phyloP scores from a whole-genome alignment of 2,797 vertebrate species.

The Delichon dasypus region DNA sequence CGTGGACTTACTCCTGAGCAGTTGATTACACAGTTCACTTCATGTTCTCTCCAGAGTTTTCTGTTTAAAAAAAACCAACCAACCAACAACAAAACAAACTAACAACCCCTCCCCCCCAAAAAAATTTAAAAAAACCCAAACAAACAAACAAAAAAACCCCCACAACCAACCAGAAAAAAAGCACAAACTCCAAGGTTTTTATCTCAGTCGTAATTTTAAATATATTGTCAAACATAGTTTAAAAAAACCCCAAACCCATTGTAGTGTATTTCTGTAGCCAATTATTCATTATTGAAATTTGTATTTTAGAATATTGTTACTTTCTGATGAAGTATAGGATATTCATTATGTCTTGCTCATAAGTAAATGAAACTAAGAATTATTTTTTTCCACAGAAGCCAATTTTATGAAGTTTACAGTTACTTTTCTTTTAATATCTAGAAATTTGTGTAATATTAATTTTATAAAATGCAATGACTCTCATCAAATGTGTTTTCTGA shows the following conservation, averaged over 20 bases:
- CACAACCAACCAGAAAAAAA: neutral
- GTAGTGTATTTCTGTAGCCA: neutral
- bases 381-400: neutral
- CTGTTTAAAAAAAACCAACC: neutral
- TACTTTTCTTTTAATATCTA: neutral
- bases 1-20: neutral
- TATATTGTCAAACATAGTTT: neutral
- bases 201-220: neutral
- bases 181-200: neutral
- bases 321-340: neutral
- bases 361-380: neutral
- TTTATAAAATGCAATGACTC: neutral
- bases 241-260: fast-evolving
- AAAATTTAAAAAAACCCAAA: too few relatives aligned
- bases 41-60: neutral
- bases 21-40: neutral
- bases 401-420: neutral
- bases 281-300: neutral
- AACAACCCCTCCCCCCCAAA: neutral
- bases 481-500: neutral
- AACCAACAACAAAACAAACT: neutral
- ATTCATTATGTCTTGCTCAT: neutral
- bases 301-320: neutral
- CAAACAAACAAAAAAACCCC: too few relatives aligned
- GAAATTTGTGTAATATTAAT: neutral